phyloP scores from a whole-genome alignment of 2,888 invertebrate genomes.

The Tineola bisselliella region DNA sequence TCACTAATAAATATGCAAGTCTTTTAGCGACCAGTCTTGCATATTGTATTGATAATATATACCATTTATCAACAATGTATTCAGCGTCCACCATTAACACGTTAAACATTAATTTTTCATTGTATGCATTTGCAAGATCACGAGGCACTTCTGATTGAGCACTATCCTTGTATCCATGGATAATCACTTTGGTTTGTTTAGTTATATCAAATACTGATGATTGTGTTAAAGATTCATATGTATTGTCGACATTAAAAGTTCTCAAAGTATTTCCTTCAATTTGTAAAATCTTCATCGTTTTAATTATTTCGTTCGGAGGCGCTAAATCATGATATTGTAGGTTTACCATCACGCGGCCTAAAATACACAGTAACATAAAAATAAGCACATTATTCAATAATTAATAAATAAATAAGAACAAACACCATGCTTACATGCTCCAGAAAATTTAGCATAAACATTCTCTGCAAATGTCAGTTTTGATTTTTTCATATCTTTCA shows the following conservation, averaged over 20 bases:
- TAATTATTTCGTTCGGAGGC: constrained; percentile 39
- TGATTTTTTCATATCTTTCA: neutral
- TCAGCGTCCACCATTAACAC: constrained; percentile 56
- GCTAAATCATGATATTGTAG: constrained; percentile 39
- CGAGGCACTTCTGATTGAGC: constrained; percentile 50
- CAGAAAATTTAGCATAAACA: constrained; percentile 48
- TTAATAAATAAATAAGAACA: neutral
- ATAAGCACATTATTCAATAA: neutral
- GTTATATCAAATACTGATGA: constrained; percentile 47
- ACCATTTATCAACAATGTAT: constrained; percentile 50
- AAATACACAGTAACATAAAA: constrained; percentile 17
- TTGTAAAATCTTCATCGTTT: constrained; percentile 49
- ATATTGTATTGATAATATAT: constrained; percentile 52
- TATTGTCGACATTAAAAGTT: constrained; percentile 45
- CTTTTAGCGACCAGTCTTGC: constrained; percentile 60
- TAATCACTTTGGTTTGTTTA: constrained; percentile 55
- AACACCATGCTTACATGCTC: constrained; percentile 47
- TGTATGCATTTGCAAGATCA: constrained; percentile 51
- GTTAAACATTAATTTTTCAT: constrained; percentile 54
- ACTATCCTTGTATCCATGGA: constrained; percentile 58
- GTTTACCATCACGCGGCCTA: constrained; percentile 59
- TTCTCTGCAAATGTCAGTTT: constrained; percentile 48
- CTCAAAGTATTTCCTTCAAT: constrained; percentile 32
- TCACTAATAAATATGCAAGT: constrained; percentile 58
- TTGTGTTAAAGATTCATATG: constrained; percentile 39